Evolutionary conservation across 2,113 vertebrate species (phyloP).

Genomic region (Calonectris borealis): DNA sequence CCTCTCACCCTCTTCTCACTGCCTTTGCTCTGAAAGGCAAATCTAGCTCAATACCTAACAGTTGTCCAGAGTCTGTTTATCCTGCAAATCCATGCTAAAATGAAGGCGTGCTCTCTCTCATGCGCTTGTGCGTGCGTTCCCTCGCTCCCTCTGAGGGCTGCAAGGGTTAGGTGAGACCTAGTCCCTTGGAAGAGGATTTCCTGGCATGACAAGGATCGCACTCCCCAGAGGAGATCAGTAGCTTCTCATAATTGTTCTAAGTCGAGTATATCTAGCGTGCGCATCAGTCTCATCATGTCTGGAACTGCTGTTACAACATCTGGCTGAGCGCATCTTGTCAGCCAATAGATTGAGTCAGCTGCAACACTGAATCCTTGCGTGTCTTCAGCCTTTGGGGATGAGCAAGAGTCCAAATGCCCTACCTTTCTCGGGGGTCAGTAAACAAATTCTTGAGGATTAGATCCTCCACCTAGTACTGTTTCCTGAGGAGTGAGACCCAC

Average conservation of each 20-base stretch:
- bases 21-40: neutral
- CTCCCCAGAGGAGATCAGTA: neutral
- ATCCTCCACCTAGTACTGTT: neutral
- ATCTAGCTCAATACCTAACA: neutral
- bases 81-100: neutral
- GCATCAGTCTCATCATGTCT: neutral
- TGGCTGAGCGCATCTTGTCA: neutral
- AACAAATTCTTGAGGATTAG: neutral
- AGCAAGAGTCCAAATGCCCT: neutral
- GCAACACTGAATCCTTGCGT: neutral
- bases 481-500: neutral
- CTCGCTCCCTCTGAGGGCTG: neutral
- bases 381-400: neutral
- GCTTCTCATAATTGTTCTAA: neutral
- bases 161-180: neutral
- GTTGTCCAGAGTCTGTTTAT: neutral
- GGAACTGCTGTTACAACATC: neutral
- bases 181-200: neutral
- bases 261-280: neutral
- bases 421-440: neutral
- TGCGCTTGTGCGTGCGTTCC: fast-evolving
- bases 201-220: neutral
- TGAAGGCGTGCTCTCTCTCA: neutral
- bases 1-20: neutral
- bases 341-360: neutral